Evolutionary conservation across 2,113 vertebrate genomes (phyloP).

Genomic region (Andinoacara biseriatus): DNA sequence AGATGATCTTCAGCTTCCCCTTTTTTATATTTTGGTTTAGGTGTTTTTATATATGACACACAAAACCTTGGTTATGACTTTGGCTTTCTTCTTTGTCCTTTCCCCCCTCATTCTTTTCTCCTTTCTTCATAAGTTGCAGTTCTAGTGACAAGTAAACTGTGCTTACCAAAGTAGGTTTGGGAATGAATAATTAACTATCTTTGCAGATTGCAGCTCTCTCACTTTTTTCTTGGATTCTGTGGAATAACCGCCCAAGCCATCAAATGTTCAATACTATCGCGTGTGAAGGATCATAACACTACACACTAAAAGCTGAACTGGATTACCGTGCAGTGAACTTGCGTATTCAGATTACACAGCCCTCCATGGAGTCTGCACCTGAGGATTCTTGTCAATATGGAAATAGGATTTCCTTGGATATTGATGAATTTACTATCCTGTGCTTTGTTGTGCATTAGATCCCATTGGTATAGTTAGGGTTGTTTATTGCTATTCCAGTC

Average conservation of each 20-base stretch:
- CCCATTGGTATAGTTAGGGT: constrained; percentile 11
- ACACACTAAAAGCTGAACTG: not conserved
- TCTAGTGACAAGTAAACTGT: not conserved
- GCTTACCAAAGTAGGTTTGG: not conserved
- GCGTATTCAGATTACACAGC: constrained; percentile 6
- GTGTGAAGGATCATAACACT: not conserved
- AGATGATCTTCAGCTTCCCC: too few relatives aligned
- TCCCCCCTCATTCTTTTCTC: too few relatives aligned
- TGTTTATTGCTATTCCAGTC: constrained; percentile 53
- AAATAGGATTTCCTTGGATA: constrained; percentile 53
- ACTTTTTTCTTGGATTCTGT: not conserved
- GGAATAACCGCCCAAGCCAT: not conserved
- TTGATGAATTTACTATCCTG: constrained; percentile 27
- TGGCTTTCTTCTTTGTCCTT: not conserved
- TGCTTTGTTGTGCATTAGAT: constrained; percentile 15
- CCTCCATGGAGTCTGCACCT: not conserved
- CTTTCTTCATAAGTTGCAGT: not conserved
- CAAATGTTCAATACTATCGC: constrained; percentile 4
- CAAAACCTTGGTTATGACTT: not conserved
- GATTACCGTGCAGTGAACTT: constrained; percentile 29
- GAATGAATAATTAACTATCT: not conserved
- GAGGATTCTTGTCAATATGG: constrained; percentile 15
- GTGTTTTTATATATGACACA: not conserved
- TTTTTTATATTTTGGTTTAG: not conserved
- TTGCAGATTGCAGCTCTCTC: not conserved